A percentile compares a stretch with the other conserved stretches of the same genome.
phyloP scores from a whole-genome alignment of 2,888 invertebrate species.

The Nomada fabriciana region DNA sequence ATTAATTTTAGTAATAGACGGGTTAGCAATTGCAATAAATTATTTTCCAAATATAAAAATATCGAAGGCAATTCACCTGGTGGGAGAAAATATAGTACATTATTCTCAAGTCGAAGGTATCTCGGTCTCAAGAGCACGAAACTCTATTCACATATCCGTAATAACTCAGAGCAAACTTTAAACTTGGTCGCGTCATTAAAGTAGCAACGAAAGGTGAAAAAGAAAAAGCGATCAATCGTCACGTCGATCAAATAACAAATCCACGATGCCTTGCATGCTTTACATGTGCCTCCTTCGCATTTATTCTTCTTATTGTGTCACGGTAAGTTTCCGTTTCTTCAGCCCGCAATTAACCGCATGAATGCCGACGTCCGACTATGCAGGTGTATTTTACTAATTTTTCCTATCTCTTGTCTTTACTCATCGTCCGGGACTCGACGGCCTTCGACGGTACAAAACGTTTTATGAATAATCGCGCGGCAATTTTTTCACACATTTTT shows the following conservation, averaged over 20 bases:
- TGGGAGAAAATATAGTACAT: not conserved
- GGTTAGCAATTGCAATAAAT: not conserved
- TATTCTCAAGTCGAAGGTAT: constrained; percentile 4
- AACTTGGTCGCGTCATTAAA: not conserved
- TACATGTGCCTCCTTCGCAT: not conserved
- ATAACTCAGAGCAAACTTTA: not conserved
- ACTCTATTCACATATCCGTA: not conserved
- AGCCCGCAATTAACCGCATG: constrained; percentile 41
- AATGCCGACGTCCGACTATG: not conserved
- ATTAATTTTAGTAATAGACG: too few species aligned
- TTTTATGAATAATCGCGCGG: constrained; percentile 42
- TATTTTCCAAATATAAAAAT: not conserved
- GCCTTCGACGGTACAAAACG: constrained; percentile 44
- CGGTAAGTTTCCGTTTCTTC: constrained; percentile 48
- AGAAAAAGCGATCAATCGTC: constrained; percentile 32
- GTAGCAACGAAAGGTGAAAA: not conserved
- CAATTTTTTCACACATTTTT: constrained; percentile 30
- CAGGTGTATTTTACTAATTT: constrained; percentile 30
- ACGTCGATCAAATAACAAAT: constrained; percentile 26
- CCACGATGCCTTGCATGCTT: not conserved
- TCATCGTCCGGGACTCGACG: constrained; percentile 29
- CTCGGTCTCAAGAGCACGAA: not conserved
- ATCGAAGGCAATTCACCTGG: not conserved
- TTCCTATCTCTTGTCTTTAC: constrained; percentile 28
- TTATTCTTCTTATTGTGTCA: constrained; percentile 3